Evolutionary conservation across 2,888 invertebrate genomes (phyloP), one percentile per base, ranked within the genome.

Genomic region (Stomorhina lunata): DNA sequence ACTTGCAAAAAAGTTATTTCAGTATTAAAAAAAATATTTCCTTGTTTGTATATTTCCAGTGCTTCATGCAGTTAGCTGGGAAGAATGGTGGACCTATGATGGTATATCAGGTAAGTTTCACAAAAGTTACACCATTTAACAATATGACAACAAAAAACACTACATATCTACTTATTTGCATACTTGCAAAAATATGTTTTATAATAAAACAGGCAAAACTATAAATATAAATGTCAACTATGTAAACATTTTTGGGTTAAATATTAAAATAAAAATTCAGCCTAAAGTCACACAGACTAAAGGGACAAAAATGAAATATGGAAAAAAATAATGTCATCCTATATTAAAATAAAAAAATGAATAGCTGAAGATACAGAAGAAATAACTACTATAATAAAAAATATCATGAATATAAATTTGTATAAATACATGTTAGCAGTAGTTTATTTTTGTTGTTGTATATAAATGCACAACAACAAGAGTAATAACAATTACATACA

Each of bases 31-130:
- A 1, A 22, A 29, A 61, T 34, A 22, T 50, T 40, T 72, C 0
- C 17, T 15, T 65, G 50, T 29, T 50, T 79, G 63, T 48, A 48
- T 68, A 45, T n/a, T 88, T 87, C 72, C 86, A 90, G 90, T 89
- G 12, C 83, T 89, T 72, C 86, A 88, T 81, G 89, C 89, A 86
- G 89, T 90, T 89, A 96, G 96, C 92, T 97, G 97, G 97, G 97
- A 97, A 92, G 96, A 97, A 93, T 97, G 97, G 97, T 97, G 97
- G 97, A 97, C 97, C 87, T 97, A 97, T 93, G 97, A 97, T 92
- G 97, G 97, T 85, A 97, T 97, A 92, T 97, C 97, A 93, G 97
- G 97, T 97, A 92, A 94, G 94, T 87, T 78, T 17, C 5, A 43
- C 3, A 43, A 43, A 43, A 43, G 15, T 20, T 50, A 20, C 4